Evolutionary conservation across 2,888 invertebrate genomes (phyloP).

Genomic region (Platerodrilus igneus): DNA sequence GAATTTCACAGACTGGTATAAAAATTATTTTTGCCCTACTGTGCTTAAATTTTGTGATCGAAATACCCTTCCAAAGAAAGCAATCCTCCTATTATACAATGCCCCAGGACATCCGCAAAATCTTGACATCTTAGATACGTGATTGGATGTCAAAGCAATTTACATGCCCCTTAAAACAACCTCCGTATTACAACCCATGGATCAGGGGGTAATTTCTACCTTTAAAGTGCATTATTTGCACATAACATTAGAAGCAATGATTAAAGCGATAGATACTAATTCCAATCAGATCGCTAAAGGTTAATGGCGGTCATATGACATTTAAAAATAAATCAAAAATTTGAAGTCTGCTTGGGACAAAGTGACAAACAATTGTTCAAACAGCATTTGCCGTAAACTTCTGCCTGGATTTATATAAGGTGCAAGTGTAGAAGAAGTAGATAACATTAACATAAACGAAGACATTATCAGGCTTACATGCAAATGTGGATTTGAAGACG

Average conservation of each 20-base stretch:
- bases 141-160: slow-evolving; percentile 7
- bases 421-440: slow-evolving; percentile 9
- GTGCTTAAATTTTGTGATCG: slow-evolving; percentile 19
- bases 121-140: slow-evolving; percentile 15
- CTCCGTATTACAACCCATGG: slow-evolving; percentile 8
- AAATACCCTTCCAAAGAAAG: slow-evolving; percentile 18
- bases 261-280: too few relatives aligned
- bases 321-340: slow-evolving; percentile 20
- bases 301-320: slow-evolving; percentile 16
- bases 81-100: slow-evolving; percentile 20
- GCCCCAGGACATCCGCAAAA: slow-evolving; percentile 17
- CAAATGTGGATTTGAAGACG: slow-evolving; percentile 8
- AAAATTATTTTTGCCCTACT: slow-evolving; percentile 20
- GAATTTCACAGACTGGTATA: slow-evolving; percentile 18
- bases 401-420: slow-evolving; percentile 10
- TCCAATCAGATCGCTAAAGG: too few relatives aligned
- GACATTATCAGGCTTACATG: slow-evolving; percentile 9
- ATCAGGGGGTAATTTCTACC: too few relatives aligned
- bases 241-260: too few relatives aligned
- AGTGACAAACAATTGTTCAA: slow-evolving; percentile 18
- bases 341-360: slow-evolving; percentile 11
- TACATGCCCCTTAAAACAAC: slow-evolving; percentile 12
- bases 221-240: too few relatives aligned
- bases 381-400: slow-evolving; percentile 15
- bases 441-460: slow-evolving; percentile 11